Conservation (phyloP, 37 sponge, comb jelly and placozoan genomes). For the Ephydatia muelleri region DNA sequence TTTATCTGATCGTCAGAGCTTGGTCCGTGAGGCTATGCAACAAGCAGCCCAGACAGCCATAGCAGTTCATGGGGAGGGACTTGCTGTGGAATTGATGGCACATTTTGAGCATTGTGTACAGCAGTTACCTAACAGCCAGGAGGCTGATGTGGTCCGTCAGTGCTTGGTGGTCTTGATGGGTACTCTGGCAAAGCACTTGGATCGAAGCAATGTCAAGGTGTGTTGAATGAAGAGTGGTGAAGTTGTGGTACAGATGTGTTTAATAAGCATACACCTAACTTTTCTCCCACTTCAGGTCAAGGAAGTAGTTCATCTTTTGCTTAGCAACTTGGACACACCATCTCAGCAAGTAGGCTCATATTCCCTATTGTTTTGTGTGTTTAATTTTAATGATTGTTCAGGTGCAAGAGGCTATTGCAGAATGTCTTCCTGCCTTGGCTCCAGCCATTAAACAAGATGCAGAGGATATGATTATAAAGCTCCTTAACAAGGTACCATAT, state of each 20-base stretch:
- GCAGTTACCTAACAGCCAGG: constrained; percentile 49
- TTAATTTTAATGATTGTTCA: neutral
- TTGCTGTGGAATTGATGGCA: constrained; percentile 76
- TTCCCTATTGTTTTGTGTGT: neutral
- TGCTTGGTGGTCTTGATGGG: constrained; percentile 94
- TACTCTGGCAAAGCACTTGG: constrained; percentile 92
- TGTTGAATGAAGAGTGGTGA: neutral
- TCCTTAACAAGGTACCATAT: constrained; percentile 80
- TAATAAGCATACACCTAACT: neutral
- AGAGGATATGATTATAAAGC: constrained; percentile 65
- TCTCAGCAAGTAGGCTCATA: constrained; percentile 72
- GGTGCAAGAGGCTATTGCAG: constrained; percentile 95
- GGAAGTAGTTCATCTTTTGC: constrained; percentile 79
- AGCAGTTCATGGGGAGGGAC: constrained; percentile 72
- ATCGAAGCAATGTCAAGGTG: constrained; percentile 87
- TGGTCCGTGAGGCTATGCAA: constrained; percentile 72
- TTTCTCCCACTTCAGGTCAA: constrained; percentile 59
- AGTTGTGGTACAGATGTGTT: neutral
- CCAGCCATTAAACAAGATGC: constrained; percentile 74
- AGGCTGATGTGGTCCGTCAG: constrained; percentile 78
- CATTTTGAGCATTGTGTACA: constrained; percentile 81
- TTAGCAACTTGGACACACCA: constrained; percentile 92
- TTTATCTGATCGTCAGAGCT: constrained; percentile 60
- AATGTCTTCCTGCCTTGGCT: constrained; percentile 89
- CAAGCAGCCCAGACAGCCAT: constrained; percentile 74